A percentile compares a stretch with the other conserved stretches of the same genome.
These are phyloP conservation scores for Dolichotis patagonum DNA, from an alignment of 2,113 vertebrate genomes.

Conservation along the genomic window DNA sequence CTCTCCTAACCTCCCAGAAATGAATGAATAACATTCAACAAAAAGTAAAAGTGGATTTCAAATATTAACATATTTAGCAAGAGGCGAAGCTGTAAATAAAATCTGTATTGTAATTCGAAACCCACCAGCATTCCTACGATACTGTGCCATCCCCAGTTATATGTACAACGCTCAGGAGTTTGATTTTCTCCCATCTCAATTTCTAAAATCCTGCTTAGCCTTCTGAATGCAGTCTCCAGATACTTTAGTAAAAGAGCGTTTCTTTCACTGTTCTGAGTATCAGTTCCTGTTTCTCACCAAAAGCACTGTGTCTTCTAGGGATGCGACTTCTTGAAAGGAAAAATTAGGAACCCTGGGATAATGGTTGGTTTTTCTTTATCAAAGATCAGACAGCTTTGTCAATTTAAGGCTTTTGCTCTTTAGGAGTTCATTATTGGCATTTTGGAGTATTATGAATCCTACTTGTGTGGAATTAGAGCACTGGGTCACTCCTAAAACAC, in stretches of 20 bases:
- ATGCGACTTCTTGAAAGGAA: background rate
- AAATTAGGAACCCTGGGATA: background rate
- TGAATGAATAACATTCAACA: background rate
- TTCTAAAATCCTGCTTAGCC: background rate
- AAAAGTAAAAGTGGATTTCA: background rate
- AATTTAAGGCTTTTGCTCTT: background rate
- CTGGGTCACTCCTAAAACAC: constrained; percentile 52
- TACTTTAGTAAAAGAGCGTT: background rate
- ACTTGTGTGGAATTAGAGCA: constrained; percentile 47
- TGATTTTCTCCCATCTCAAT: background rate
- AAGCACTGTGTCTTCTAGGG: background rate
- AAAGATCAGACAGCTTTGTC: background rate
- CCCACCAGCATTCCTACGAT: background rate
- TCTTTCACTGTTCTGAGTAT: background rate
- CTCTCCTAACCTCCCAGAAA: background rate
- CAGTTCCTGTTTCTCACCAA: background rate
- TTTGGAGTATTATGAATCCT: constrained; percentile 25
- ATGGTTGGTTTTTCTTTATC: constrained; percentile 11
- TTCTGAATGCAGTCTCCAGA: background rate
- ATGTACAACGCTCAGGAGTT: background rate
- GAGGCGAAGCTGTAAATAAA: background rate
- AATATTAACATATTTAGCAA: constrained; percentile 9
- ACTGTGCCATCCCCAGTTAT: background rate
- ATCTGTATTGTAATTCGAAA: background rate
- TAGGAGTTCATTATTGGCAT: background rate